Base-by-base conservation (phyloP, 2,113 vertebrate species). In the Petromus typicus region DNA sequence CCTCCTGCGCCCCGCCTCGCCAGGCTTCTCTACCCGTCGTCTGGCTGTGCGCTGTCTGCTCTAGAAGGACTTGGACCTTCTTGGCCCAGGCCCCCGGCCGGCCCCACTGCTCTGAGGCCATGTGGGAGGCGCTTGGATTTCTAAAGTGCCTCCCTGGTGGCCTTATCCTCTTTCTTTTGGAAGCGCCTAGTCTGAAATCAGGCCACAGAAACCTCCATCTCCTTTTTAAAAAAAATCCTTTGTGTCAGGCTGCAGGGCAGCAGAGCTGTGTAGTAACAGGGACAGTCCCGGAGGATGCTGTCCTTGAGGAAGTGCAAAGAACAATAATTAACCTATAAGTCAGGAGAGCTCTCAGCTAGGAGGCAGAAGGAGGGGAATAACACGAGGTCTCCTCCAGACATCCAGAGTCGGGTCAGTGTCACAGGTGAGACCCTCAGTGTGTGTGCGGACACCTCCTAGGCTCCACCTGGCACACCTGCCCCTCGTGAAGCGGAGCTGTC, bases 201-300 rank as follows among this genome's bases (percentile, higher is more conserved):
- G 90, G 92, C 61, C 69, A 73, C 20, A 45, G 84, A 61, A 91
- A 66, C 69, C 90, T 48, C 89, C 17, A 57, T 64, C 90, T 93
- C 69, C 56, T 95, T 79, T 86, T n/a, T n/a, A n/a, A n/a, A 34
- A 54, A 69, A 69, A 85, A 25, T 54, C 83, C 71, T 71, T 86
- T 71, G 20, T 61, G 25, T 94, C 80, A 59, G 63, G 75, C 80
- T 43, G 51, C 75, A 82, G 45, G 91, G 43, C 17, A 11, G 32
- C 1, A 23, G 14, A 66, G 34, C 20, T 34, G 0, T 32, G 8
- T 59, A 43, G 32, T n/a, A 48, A 43, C 57, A 17, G 83, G 32
- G 78, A 40, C 1, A 7, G 9, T 89, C 92, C 94, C 48, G 59
- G 95, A 90, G 69, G 59, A 27, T 7, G 0, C 9, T 3, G 14